These are phyloP conservation scores for Siniperca knerii DNA, from an alignment of 2,113 vertebrate genomes.

Conservation along the genomic window DNA sequence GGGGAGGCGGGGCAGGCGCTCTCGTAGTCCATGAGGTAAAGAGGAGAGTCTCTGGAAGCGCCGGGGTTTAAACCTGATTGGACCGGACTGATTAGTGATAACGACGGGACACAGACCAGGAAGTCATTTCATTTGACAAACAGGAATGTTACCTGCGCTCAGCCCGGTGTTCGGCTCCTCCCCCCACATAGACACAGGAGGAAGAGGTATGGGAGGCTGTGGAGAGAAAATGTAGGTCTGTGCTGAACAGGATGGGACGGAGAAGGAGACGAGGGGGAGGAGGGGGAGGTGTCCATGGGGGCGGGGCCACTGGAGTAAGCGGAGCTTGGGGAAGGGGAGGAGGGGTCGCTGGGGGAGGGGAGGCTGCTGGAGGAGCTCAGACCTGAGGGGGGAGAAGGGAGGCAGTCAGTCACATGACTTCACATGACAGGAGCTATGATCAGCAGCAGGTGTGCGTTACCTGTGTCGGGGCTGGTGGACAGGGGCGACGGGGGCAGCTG, in stretches of 20 bases:
- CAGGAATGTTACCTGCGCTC: conserved; percentile 35
- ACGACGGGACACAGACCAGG: background rate
- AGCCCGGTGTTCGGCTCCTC: conserved; percentile 44
- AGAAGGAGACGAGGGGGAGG: conserved; percentile 78
- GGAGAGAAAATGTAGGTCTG: conserved; percentile 26
- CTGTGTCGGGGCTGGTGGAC: conserved; percentile 91
- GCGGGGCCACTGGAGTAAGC: conserved; percentile 89
- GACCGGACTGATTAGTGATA: rapidly evolving
- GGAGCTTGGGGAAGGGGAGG: conserved; percentile 86
- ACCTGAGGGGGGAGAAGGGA: conserved; percentile 55
- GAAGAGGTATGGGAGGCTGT: conserved; percentile 44
- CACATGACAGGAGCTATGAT: background rate
- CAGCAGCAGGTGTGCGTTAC: conserved; percentile 65
- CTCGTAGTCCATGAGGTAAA: conserved; percentile 86
- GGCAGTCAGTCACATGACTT: conserved; percentile 24
- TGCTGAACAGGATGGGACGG: conserved; percentile 24
- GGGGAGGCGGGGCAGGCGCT: conserved; percentile 33
- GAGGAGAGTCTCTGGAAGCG: conserved; percentile 39
- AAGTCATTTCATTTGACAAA: no score
- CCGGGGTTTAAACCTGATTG: conserved; percentile 44
- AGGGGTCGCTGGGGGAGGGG: conserved; percentile 86
- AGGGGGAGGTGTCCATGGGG: conserved; percentile 83
- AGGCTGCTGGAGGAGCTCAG: conserved; percentile 88
- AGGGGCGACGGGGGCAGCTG: conserved; percentile 79
- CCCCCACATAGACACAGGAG: conserved; percentile 55